Conservation (phyloP, 2,113 vertebrate species). For the Caranx melampygus region DNA sequence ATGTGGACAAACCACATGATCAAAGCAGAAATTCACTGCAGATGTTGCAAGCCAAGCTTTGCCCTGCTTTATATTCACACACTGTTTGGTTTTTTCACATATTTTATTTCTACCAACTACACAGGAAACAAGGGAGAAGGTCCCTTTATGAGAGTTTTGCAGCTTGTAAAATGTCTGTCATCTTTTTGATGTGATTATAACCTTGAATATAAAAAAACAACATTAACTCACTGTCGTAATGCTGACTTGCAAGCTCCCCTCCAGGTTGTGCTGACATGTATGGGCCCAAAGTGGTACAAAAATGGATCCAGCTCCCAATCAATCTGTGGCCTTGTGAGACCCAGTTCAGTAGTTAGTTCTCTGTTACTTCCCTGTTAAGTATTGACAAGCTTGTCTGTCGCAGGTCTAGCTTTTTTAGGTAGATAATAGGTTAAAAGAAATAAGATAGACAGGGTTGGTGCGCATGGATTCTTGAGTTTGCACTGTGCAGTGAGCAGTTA, state of each 20-base stretch:
- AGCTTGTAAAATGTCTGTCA: slow-evolving; percentile 9
- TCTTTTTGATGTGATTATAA: slow-evolving; percentile 25
- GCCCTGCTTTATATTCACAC: neutral
- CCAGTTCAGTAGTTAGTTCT: slow-evolving; percentile 9
- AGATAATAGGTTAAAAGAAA: slow-evolving; percentile 46
- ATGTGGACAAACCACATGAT: neutral
- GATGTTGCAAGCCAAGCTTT: neutral
- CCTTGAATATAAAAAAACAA: slow-evolving; percentile 19
- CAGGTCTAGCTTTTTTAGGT: slow-evolving; percentile 33
- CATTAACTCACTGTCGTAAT: neutral
- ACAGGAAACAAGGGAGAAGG: neutral
- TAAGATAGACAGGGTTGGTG: slow-evolving; percentile 42
- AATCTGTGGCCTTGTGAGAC: slow-evolving; percentile 33
- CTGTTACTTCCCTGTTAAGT: slow-evolving; percentile 15
- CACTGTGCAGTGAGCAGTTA: slow-evolving; percentile 18
- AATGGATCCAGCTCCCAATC: slow-evolving; percentile 46
- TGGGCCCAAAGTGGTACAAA: slow-evolving; percentile 23
- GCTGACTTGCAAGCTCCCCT: slow-evolving; percentile 20
- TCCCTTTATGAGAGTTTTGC: slow-evolving; percentile 6
- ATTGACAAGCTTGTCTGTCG: slow-evolving; percentile 43
- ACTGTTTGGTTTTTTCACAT: neutral
- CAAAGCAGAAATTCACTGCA: neutral
- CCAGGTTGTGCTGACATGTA: neutral
- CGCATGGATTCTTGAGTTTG: slow-evolving; percentile 57
- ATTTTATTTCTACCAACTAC: neutral